phyloP scores from a whole-genome alignment of 2,113 vertebrate genomes.

The Ondatra zibethicus region DNA sequence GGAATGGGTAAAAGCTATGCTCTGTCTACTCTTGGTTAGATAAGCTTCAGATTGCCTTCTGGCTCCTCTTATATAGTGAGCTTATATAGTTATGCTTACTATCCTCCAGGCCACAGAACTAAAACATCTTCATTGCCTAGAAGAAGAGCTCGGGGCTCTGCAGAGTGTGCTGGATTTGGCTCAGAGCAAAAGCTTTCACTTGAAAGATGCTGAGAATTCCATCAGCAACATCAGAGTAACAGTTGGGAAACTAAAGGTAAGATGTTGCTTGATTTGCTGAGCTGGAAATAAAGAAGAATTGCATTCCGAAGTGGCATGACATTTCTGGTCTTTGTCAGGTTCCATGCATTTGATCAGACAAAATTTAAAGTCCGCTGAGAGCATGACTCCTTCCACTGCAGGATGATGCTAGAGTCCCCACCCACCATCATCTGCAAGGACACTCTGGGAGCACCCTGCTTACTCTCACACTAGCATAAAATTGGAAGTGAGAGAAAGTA shows the following conservation, averaged over 20 bases:
- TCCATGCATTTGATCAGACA: not conserved
- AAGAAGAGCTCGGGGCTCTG: slow-evolving; percentile 52
- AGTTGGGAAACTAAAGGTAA: slow-evolving; percentile 70
- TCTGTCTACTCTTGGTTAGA: not conserved
- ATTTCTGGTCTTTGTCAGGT: not conserved
- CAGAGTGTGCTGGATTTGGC: slow-evolving; percentile 53
- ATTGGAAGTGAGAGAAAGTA: not conserved
- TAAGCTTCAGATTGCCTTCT: slow-evolving; percentile 18
- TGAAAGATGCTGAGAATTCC: not conserved
- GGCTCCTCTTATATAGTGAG: not conserved
- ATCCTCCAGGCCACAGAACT: slow-evolving; percentile 63
- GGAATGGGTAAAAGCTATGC: not conserved
- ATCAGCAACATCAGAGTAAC: slow-evolving; percentile 75
- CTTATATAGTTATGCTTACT: slow-evolving; percentile 33
- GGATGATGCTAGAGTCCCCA: not conserved
- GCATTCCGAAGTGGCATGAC: not conserved
- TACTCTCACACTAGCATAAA: not conserved
- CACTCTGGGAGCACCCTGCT: not conserved
- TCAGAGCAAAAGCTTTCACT: slow-evolving; percentile 11
- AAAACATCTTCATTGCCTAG: slow-evolving; percentile 79
- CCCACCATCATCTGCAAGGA: not conserved
- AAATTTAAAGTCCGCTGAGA: not conserved
- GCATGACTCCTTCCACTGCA: not conserved
- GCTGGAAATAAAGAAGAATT: not conserved
- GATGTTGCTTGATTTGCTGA: slow-evolving; percentile 19